These are phyloP conservation scores for Euwallacea similis DNA, from an alignment of 1,140 invertebrate genomes.

Conservation along the genomic window DNA sequence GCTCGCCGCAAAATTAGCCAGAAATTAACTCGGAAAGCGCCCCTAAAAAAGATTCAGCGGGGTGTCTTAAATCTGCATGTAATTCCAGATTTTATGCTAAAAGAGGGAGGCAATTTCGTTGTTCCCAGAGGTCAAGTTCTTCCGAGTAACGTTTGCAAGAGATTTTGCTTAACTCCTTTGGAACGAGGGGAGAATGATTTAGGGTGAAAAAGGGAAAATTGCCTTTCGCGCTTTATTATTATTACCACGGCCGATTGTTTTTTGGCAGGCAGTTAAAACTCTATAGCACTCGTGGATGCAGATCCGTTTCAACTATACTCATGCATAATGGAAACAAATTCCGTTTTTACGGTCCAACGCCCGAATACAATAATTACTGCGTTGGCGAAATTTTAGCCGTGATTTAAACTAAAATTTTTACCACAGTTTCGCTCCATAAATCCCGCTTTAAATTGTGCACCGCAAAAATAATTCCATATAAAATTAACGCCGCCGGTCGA, in stretches of 20 bases:
- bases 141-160: neutral
- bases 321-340: neutral
- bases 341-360: neutral
- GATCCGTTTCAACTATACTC: neutral
- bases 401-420: neutral
- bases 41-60: constrained; percentile 11
- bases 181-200: neutral
- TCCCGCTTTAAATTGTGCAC: neutral
- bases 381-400: neutral
- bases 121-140: constrained; percentile 16
- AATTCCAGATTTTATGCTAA: constrained; percentile 7
- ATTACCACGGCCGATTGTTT: neutral
- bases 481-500: neutral
- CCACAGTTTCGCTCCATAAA: neutral
- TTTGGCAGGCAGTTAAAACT: neutral
- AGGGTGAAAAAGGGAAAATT: neutral
- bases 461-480: too few species aligned
- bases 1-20: constrained; percentile 10
- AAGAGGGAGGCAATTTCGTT: constrained; percentile 6
- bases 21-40: constrained; percentile 14
- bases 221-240: neutral
- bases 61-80: constrained; percentile 18
- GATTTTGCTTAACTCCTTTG: neutral
- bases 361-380: neutral
- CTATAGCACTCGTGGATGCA: neutral